These are phyloP conservation scores for Austrolebias charrua DNA, from an alignment of 2,797 vertebrate species.

Conservation along the genomic window DNA sequence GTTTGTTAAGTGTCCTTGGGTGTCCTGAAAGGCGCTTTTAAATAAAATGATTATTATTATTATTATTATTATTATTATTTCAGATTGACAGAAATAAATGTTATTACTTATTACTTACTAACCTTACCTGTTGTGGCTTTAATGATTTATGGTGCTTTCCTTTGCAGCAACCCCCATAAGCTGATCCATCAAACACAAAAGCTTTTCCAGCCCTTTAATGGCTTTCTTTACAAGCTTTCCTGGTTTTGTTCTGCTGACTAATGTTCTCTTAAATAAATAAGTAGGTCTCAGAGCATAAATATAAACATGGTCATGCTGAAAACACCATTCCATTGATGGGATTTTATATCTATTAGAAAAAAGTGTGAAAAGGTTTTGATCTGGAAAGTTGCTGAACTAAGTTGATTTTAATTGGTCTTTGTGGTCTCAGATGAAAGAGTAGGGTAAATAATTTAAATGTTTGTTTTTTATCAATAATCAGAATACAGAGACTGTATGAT, in stretches of 20 bases:
- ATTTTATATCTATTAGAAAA: slow-evolving; percentile 28
- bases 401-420: too few species aligned
- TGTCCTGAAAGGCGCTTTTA: too few species aligned
- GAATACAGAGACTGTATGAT: not conserved
- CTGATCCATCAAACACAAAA: slow-evolving; percentile 65
- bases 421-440: too few species aligned
- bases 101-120: slow-evolving; percentile 27
- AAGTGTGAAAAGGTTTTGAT: slow-evolving; percentile 22
- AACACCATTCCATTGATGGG: slow-evolving; percentile 35
- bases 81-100: slow-evolving; percentile 11
- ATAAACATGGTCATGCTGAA: slow-evolving; percentile 50
- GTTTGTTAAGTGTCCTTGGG: too few species aligned
- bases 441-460: too few species aligned
- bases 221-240: slow-evolving; percentile 55
- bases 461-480: too few species aligned
- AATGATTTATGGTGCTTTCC: slow-evolving; percentile 67
- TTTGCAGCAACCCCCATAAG: slow-evolving; percentile 44
- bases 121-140: slow-evolving; percentile 33
- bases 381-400: slow-evolving; percentile 7
- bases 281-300: slow-evolving; percentile 65
- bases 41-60: too few species aligned
- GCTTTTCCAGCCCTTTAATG: slow-evolving; percentile 68
- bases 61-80: too few species aligned
- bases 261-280: slow-evolving; percentile 76
- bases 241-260: slow-evolving; percentile 73